A percentile compares a stretch with the other conserved stretches of the same genome.
These are phyloP conservation scores for Tolypeutes matacus DNA, from an alignment of 2,797 vertebrate genomes.

Conservation along the genomic window DNA sequence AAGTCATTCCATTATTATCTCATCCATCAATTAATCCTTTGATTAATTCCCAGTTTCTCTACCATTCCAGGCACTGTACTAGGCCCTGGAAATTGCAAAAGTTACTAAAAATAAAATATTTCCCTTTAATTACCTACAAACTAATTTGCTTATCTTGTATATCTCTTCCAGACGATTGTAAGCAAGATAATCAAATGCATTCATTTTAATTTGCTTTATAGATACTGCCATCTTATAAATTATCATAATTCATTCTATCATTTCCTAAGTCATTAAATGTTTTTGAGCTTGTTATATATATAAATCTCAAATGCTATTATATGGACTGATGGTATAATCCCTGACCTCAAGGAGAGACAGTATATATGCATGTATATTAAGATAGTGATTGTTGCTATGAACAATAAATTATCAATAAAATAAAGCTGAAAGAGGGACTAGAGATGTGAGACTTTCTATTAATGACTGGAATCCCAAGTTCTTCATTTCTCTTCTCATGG, in stretches of 20 bases:
- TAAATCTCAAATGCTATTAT: neutral
- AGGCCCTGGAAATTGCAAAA: neutral
- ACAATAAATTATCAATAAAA: neutral
- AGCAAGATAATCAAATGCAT: neutral
- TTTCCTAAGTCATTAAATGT: neutral
- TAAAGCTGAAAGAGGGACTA: neutral
- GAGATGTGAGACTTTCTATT: neutral
- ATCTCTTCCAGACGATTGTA: neutral
- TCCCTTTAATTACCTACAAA: neutral
- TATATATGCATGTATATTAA: neutral
- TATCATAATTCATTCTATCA: neutral
- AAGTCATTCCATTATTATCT: neutral
- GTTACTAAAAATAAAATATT: neutral
- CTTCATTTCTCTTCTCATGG: neutral
- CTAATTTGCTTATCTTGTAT: neutral
- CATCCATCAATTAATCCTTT: neutral
- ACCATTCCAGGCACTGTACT: neutral
- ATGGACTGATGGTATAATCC: neutral
- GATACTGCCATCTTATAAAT: neutral
- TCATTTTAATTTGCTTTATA: neutral
- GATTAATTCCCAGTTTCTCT: neutral
- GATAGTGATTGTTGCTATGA: neutral
- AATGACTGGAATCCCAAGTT: neutral
- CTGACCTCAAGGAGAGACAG: neutral
- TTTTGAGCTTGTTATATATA: neutral